Base-by-base conservation (phyloP, 2,797 vertebrate genomes). In the Craterocephalus amniculus region DNA sequence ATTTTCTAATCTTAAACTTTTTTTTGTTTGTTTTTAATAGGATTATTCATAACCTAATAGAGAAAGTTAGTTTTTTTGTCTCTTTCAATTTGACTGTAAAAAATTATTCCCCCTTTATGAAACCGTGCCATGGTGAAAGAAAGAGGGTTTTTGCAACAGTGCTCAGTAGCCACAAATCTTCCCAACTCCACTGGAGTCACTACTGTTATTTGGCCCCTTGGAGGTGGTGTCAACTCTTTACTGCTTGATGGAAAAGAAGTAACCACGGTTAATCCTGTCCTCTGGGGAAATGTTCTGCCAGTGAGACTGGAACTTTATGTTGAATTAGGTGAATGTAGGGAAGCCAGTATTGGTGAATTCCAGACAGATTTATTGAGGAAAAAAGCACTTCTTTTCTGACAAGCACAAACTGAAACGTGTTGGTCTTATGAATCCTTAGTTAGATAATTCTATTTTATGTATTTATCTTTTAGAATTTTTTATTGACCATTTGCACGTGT, bases 161-260 rank as follows among this genome's bases (percentile, higher is more conserved):
- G 40, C 20, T 45, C 18, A 45, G 40, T 45, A 45, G 40, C 12
- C 40, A 48, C 22, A n/a, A 49, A 49, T 49, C 11, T 22, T 9
- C 45, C 45, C 22, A 49, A 49, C 45, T 49, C 9, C 45, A 49
- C 10, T 22, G n/a, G n/a, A 4, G 22, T 49, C n/a, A n/a, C 45
- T 11, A 49, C n/a, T 4, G 35, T 38, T 24, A 8, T 35, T 61
- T 57, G 49, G 32, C 52, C n/a, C 29, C 43, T 14, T 13, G 4
- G 43, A 12, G 27, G 55, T 29, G 4, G 6, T 49, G 36, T 55
- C n/a, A 45, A 29, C 32, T 60, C 4, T 20, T 10, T 63, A n/a
- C 11, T 18, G 10, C 51, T 77, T 57, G n/a, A 45, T 20, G 54
- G 20, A 79, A 68, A 74, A 68, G 9, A 51, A 4, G 49, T 24